These are phyloP conservation scores for Telmatochromis brichardi DNA, from an alignment of 2,113 vertebrate species.

Conservation along the genomic window DNA sequence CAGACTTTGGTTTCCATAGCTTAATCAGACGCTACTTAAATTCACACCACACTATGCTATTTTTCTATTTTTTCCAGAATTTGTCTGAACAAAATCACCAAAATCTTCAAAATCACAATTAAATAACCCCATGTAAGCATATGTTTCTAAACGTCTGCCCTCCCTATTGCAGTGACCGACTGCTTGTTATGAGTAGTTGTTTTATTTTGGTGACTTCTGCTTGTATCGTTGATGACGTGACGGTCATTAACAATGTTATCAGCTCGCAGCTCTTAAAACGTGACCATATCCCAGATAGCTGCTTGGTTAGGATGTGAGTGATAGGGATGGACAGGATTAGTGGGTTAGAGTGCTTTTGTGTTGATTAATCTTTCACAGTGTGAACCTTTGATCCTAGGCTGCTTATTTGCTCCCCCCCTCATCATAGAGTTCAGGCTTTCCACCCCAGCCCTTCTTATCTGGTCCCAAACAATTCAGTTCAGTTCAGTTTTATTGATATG, in stretches of 20 bases:
- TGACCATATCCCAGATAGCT: not conserved
- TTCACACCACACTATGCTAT: not conserved
- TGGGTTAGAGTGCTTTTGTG: constrained; percentile 1
- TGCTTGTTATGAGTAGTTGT: not conserved
- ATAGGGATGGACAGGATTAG: constrained; percentile 15
- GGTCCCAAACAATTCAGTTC: not conserved
- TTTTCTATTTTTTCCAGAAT: not conserved
- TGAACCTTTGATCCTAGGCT: not conserved
- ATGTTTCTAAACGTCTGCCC: not conserved
- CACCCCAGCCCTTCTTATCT: not conserved
- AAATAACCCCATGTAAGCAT: not conserved
- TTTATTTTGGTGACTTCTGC: not conserved
- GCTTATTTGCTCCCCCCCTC: not conserved
- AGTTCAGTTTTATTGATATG: not conserved
- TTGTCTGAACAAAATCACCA: not conserved
- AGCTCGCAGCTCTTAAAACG: not conserved
- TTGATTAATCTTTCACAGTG: constrained; percentile 22
- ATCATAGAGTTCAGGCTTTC: not conserved
- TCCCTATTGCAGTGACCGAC: not conserved
- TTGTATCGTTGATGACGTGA: not conserved
- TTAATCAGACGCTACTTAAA: not conserved
- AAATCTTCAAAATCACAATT: not conserved
- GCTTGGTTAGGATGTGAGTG: not conserved
- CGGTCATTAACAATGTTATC: constrained; percentile 4
- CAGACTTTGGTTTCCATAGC: not conserved